These are phyloP conservation scores for Acleris literana DNA, from an alignment of 2,888 invertebrate genomes.

Conservation along the genomic window DNA sequence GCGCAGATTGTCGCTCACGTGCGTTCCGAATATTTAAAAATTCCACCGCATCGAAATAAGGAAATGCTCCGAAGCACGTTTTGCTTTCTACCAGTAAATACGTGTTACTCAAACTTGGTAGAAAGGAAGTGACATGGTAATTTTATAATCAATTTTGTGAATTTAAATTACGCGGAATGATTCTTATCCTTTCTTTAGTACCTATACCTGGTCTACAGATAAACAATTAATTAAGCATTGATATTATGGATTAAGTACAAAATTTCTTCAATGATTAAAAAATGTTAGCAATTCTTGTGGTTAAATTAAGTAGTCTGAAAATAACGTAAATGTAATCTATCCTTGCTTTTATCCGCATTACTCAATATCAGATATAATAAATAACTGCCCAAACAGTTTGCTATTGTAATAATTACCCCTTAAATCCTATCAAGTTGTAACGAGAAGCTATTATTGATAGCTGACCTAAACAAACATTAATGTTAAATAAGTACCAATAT, in stretches of 20 bases:
- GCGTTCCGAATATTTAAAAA: slow-evolving; percentile 26
- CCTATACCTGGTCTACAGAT: too few species aligned
- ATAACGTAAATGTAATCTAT: too few species aligned
- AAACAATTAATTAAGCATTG: too few species aligned
- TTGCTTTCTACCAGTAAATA: slow-evolving; percentile 27
- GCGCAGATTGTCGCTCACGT: slow-evolving; percentile 27
- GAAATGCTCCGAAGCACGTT: slow-evolving; percentile 27
- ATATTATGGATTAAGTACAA: too few species aligned
- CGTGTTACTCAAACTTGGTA: slow-evolving; percentile 8
- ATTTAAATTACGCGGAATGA: not conserved
- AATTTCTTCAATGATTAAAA: too few species aligned
- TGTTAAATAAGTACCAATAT: not conserved
- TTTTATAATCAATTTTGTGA: slow-evolving; percentile 6
- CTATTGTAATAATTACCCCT: not conserved
- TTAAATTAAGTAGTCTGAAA: too few species aligned
- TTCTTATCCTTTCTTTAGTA: too few species aligned
- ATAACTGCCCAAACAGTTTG: not conserved
- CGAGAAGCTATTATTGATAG: not conserved
- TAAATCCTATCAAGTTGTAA: not conserved
- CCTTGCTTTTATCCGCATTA: not conserved
- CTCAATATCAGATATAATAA: not conserved
- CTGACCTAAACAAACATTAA: slow-evolving; percentile 1
- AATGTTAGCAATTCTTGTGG: too few species aligned
- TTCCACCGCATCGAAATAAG: slow-evolving; percentile 17
- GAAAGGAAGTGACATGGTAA: slow-evolving; percentile 11